Base-by-base conservation (phyloP, 2,113 vertebrate species). In the Platycercus adscitus region DNA sequence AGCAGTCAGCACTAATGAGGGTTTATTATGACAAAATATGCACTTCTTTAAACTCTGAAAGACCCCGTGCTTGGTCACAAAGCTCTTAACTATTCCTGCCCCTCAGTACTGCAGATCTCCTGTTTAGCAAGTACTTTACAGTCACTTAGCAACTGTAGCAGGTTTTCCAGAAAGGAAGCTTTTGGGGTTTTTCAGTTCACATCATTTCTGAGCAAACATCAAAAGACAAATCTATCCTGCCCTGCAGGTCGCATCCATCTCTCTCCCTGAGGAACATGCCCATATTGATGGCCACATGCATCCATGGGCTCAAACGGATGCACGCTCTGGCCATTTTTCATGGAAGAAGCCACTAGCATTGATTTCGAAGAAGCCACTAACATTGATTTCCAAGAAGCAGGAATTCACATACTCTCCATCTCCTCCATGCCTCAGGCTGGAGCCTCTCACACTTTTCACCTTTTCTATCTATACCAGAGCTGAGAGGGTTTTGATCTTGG, bases 121-220 rank as follows among this genome's bases (percentile, higher is more conserved):
- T 92, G 43, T 87, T 96, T 93, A 94, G 80, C 20, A 86, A 92
- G 89, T 79, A 50, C 87, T 89, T 91, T 84, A 64, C 85, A 46
- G 64, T 95, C 96, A 97, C 95, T 95, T 97, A 94, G 94, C 95
- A 95, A 93, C 90, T 96, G 68, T 66, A 81, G 88, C 91, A 75
- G 73, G 39, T 86, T 95, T 87, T 93, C 82, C 84, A 89, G 81
- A 91, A 96, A 86, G 63, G 75, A 86, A 93, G 90, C 66, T 95
- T 96, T 91, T 58, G 63, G 80, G 70, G 52, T 56, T 89, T 94
- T 77, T 73, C 81, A 81, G 89, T 82, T 91, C 87, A 86, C 61
- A 75, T 75, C 50, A 81, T 83, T 69, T 79, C 86, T 8, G 9
- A 79, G 65, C 31, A 91, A 80, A 72, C 81, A 88, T 93, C 80